phyloP scores from a whole-genome alignment of 2,797 vertebrate species.

The Tolypeutes matacus region DNA sequence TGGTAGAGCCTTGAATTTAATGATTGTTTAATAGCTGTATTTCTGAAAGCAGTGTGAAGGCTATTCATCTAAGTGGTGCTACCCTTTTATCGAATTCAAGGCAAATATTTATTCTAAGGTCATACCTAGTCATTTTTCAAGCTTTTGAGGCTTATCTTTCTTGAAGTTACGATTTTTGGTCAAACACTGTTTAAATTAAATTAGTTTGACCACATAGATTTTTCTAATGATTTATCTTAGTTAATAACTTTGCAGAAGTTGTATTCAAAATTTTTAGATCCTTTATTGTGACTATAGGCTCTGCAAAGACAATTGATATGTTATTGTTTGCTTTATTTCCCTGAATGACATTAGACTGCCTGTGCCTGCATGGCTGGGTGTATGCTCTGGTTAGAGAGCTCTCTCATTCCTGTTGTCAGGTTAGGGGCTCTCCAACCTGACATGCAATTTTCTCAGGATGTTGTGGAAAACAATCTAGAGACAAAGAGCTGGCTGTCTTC shows the following conservation, averaged over 20 bases:
- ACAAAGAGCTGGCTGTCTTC: background rate
- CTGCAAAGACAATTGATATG: background rate
- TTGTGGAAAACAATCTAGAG: conserved; percentile 48
- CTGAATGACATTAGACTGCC: background rate
- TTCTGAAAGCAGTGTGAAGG: conserved; percentile 53
- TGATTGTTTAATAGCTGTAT: conserved; percentile 26
- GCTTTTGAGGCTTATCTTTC: conserved; percentile 41
- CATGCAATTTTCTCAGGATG: background rate
- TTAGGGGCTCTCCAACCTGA: background rate
- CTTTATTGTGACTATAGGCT: background rate
- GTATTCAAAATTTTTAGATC: background rate
- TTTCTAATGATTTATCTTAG: conserved; percentile 47
- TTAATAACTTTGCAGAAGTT: conserved; percentile 53
- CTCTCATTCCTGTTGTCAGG: background rate
- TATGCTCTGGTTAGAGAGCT: background rate
- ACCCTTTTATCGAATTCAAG: conserved; percentile 64
- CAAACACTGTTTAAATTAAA: conserved; percentile 37
- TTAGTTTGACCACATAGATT: conserved; percentile 19
- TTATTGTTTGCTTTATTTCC: conserved; percentile 20
- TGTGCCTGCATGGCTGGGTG: background rate
- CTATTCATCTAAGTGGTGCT: conserved; percentile 37
- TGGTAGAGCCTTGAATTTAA: background rate
- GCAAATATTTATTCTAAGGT: conserved; percentile 71
- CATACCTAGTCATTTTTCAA: conserved; percentile 66
- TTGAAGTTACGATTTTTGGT: conserved; percentile 57